Base-by-base conservation (phyloP, 2,113 vertebrate species). In the Sylvia atricapilla region DNA sequence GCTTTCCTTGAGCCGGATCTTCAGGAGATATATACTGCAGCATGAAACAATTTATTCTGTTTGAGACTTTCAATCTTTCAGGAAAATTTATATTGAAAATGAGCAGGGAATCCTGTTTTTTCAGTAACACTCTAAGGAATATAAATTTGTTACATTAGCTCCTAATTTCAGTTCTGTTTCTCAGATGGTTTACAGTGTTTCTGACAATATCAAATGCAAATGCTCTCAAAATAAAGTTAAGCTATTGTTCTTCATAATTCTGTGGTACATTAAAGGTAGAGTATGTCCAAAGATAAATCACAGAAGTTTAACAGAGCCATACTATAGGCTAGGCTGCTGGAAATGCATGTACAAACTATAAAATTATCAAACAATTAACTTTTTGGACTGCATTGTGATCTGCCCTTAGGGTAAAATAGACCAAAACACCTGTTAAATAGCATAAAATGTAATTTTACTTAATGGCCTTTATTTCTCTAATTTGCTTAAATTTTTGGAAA, bases 351-450 rank as follows among this genome's bases (percentile, higher is more conserved):
- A 47, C 14, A 80, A 81, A 90, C 76, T 89, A 43, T 75, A 94
- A 69, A 95, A 79, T 90, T 96, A 96, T 93, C 17, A 22, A 93
- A 94, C 83, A 94, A 91, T 94, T 97, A 97, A 94, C 91, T 95
- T 97, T 89, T 91, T 96, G 80, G 90, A 93, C 87, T 79, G n/a
- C 58, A 84, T 28, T 80, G 86, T 93, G 76, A 74, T 93, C 75
- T 95, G 69, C 86, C 89, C 73, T 93, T 58, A 74, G 81, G 90
- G 85, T 94, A 76, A 95, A 97, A 96, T 95, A 93, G 31, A 95
- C 37, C 89, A 93, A 96, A 93, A 93, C 88, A 96, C 93, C 96
- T 97, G 96, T 97, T 97, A 97, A 96, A 87, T 91, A 95, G 82
- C 35, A 16, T 93, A 96, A 94, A 97, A 96, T 91, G 94, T 85